Conservation (phyloP, 2,113 vertebrate species). For the Etheostoma spectabile region DNA sequence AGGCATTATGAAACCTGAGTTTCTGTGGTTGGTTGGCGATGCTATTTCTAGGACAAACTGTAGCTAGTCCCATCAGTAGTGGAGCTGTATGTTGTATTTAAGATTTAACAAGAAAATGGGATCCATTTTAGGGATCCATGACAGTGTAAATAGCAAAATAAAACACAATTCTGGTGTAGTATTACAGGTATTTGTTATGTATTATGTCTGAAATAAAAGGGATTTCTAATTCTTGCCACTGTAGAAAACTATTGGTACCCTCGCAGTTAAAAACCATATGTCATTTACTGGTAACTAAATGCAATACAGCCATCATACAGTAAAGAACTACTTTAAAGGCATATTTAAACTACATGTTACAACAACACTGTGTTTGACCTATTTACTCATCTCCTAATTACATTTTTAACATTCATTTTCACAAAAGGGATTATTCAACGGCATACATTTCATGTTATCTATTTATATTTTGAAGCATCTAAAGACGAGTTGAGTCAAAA, state of each 20-base stretch:
- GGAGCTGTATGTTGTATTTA: too few relatives aligned
- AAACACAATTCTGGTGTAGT: background rate
- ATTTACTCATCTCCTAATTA: background rate
- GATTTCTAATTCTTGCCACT: background rate
- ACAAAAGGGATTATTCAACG: background rate
- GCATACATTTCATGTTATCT: too few relatives aligned
- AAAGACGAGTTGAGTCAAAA: background rate
- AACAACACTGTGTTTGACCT: background rate
- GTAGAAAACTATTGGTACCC: background rate
- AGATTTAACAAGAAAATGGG: background rate
- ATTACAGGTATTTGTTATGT: background rate
- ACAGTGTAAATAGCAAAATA: background rate
- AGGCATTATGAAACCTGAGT: constrained; percentile 55
- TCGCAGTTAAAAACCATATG: background rate
- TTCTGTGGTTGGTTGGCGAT: constrained; percentile 34
- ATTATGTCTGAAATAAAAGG: constrained; percentile 17
- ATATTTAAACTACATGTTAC: background rate
- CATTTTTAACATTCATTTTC: background rate
- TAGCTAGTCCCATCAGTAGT: constrained; percentile 29
- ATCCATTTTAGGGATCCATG: background rate
- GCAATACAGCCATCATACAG: background rate
- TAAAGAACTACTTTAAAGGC: background rate
- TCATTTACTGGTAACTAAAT: background rate
- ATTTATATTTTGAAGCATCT: background rate
- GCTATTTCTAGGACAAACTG: constrained; percentile 32